Base-by-base conservation (phyloP, 2,888 invertebrate genomes). In the Tetranychus truncatus region DNA sequence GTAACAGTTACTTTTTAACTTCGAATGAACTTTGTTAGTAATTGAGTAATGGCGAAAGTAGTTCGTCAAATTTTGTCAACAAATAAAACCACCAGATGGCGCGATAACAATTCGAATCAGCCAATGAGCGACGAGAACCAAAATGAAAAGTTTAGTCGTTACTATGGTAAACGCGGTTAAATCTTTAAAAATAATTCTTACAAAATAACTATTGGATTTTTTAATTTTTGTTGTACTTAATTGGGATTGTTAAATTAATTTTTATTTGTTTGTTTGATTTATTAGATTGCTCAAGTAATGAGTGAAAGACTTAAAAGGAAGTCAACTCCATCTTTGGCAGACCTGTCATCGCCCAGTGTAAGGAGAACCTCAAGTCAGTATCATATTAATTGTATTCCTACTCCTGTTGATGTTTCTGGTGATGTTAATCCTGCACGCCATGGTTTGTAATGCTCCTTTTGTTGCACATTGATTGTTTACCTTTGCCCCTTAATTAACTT, bases 301-400 rank as follows among this genome's bases (percentile, higher is more conserved):
- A 55, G 55, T 55, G 55, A 55, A 15, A 1, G 34, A 34, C 34
- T 34, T 34, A 55, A 55, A 55, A 55, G 55, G 9, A 55, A 55
- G 15, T 55, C 55, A 55, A 55, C 55, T 55, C 15, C 55, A 15
- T 55, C 15, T 8, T 15, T 55, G 9, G 55, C 5, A 55, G 55
- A 55, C 21, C 21, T 24, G 6, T 24, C 69, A 69, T 69, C 69
- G 34, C 69, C 69, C 34, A 24, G 20, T 24, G 69, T 69, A 24
- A 20, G 69, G 69, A 20, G 69, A 24, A 69, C 69, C 20, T 69
- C 69, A 69, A 69, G 69, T 24, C 69, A 69, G 34, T 69, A 69
- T 69, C 69, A 69, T 69, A 11, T 24, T 21, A 20, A 69, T 20
- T 69, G 69, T 69, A 24, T 69, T 24, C 69, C 69, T 15, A 55